Evolutionary conservation across 2,113 vertebrate species (phyloP), one percentile per base, ranked within the genome.

Genomic region (Sphaerodactylus townsendi): DNA sequence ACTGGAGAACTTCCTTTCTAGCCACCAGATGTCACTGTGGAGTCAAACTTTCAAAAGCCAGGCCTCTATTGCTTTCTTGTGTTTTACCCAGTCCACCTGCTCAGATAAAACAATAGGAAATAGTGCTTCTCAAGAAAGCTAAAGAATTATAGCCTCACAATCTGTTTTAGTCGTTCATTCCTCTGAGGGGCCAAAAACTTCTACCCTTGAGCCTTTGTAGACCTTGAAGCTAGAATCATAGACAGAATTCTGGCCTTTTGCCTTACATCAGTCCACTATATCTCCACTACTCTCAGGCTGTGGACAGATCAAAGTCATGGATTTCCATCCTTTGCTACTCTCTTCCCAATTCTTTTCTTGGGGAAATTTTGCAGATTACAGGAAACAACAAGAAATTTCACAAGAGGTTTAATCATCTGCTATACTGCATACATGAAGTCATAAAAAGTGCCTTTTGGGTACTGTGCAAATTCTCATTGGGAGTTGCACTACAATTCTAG

Each of bases 21-120:
- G 23, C 66, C 76, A n/a, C 83, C 33, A 79, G 83, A 64, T 85
- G 68, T 85, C 83, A 79, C 53, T 84, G 37, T 77, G n/a, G 75
- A 85, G 66, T 72, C 68, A 85, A 17, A 64, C 46, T 85, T 78
- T 85, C 15, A 48, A 4, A 71, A 15, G 33, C 11, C 10, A 35
- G 13, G 13, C 50, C 59, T 41, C 46, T 56, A 28, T 48, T 76
- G 19, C 23, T 56, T 71, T 44, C 11, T 37, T 41, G 11, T 78
- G 62, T 39, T 44, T 53, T 79, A 56, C 2, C 9, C 3, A 25
- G 3, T 48, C n/a, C 59, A 78, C n/a, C 68, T 79, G 50, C 30
- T 78, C 46, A 76, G 59, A 50, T 28, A 66, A 15, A 76, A 1
- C 39, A 30, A 25, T 69, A 17, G 17, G 13, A 76, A 70, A 77